Conservation (phyloP, 2,797 vertebrate genomes). For the Clarias fuscus region DNA sequence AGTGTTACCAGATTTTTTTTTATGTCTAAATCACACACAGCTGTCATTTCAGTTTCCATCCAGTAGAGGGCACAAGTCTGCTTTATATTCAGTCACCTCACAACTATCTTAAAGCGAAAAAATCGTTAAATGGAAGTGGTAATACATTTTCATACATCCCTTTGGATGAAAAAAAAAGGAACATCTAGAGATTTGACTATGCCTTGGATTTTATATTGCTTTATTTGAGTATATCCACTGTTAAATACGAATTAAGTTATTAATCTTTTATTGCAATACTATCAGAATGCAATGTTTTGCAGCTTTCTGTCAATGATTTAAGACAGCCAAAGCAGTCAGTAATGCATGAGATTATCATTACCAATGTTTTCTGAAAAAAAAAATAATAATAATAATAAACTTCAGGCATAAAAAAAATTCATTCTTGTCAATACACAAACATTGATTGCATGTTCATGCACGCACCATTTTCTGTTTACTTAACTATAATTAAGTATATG, state of each 20-base stretch:
- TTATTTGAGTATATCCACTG: background rate
- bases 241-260: background rate
- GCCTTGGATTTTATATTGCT: background rate
- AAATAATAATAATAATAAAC: background rate
- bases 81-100: background rate
- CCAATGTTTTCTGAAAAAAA: background rate
- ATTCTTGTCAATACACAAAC: background rate
- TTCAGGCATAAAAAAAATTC: background rate
- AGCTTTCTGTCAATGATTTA: background rate
- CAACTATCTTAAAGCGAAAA: background rate
- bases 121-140: background rate
- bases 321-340: background rate
- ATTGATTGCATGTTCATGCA: background rate
- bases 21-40: background rate
- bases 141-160: background rate
- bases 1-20: background rate
- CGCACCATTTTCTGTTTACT: background rate
- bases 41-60: background rate
- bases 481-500: background rate
- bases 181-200: background rate
- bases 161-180: background rate
- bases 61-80: background rate
- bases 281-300: background rate
- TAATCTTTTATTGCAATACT: background rate
- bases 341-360: background rate